Evolutionary conservation across 1,140 invertebrate species (phyloP).

Genomic region (Calephelis nemesis): DNA sequence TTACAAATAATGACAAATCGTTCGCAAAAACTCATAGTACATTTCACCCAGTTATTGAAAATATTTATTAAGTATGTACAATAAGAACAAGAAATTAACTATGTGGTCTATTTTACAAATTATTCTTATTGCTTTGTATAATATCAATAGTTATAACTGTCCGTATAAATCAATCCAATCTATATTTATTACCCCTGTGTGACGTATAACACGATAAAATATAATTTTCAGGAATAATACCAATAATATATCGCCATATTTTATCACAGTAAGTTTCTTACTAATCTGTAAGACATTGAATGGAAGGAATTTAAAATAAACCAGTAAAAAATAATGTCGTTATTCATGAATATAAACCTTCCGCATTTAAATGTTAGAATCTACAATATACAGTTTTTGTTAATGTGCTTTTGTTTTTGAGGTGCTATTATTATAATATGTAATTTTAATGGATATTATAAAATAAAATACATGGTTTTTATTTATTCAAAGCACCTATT

Average conservation of each 20-base stretch:
- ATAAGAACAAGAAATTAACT: not conserved
- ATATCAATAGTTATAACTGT: too few species aligned
- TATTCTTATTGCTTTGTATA: too few species aligned
- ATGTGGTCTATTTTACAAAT: too few species aligned
- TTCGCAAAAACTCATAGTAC: constrained; percentile 50
- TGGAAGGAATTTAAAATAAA: too few species aligned
- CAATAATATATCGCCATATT: not conserved
- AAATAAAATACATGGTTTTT: not conserved
- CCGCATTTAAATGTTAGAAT: too few species aligned
- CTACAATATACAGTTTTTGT: not conserved
- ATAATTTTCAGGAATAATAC: constrained; percentile 1
- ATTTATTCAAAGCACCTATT: constrained; percentile 7
- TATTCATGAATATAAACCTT: too few species aligned
- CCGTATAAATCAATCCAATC: too few species aligned
- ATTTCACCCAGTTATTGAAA: constrained; percentile 33
- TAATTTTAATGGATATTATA: not conserved
- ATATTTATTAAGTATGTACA: constrained; percentile 15
- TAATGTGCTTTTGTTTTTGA: not conserved
- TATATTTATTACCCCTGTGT: too few species aligned
- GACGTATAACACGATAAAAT: too few species aligned
- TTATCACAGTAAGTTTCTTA: not conserved
- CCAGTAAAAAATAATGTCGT: too few species aligned
- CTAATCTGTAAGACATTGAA: too few species aligned
- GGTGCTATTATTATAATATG: not conserved
- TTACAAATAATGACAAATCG: constrained; percentile 58